These are phyloP conservation scores for Micromesistius poutassou DNA, from an alignment of 2,797 vertebrate genomes.

Conservation along the genomic window DNA sequence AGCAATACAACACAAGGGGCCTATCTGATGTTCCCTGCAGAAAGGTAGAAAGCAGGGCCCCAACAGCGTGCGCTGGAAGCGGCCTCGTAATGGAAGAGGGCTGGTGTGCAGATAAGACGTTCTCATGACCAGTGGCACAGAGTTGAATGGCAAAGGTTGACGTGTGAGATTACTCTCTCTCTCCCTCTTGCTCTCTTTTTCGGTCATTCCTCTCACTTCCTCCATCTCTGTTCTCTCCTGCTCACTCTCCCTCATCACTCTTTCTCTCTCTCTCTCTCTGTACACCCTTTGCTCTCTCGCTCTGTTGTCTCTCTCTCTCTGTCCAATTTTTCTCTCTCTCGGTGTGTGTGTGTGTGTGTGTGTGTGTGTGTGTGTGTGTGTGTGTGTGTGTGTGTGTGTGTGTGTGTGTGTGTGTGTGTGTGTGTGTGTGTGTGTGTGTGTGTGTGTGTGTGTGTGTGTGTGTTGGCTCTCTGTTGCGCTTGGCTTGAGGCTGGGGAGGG, in stretches of 20 bases:
- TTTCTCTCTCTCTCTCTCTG: constrained; percentile 1
- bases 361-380: no score
- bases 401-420: no score
- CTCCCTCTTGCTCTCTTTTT: neutral
- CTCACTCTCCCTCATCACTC: neutral
- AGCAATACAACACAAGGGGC: neutral
- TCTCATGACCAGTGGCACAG: constrained; percentile 10
- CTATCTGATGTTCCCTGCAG: constrained; percentile 5
- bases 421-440: no score
- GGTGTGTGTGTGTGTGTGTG: no score
- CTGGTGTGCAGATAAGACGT: neutral
- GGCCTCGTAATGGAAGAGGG: constrained; percentile 1
- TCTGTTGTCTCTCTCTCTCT: constrained; percentile 1
- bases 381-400: no score
- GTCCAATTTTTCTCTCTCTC: neutral
- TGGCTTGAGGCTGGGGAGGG: constrained; percentile 28
- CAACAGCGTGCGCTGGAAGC: neutral
- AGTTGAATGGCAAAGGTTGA: constrained; percentile 8
- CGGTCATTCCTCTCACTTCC: neutral
- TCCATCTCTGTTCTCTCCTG: neutral
- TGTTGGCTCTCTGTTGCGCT: constrained; percentile 24
- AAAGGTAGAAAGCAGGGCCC: neutral
- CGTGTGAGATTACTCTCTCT: constrained; percentile 7
- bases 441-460: no score
- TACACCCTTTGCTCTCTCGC: neutral